Base-by-base conservation (phyloP, 2,113 vertebrate genomes). In the Vulpes ferrilata region DNA sequence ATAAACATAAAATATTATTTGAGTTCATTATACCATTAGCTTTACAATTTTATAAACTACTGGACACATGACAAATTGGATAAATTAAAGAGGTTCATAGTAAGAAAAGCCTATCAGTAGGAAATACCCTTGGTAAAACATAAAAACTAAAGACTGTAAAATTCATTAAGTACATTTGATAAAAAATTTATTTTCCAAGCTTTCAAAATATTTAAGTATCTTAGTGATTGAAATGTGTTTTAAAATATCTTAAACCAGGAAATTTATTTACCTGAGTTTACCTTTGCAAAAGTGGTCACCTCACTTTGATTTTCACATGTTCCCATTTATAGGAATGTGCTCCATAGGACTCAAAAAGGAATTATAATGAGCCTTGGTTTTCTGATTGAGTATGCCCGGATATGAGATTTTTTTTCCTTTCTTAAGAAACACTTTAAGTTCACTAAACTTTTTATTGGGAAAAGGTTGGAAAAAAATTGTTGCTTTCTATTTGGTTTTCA, bases 1-100 rank as follows among this genome's bases (percentile, higher is more conserved):
- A 92, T n/a, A 97, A 95, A 93, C 92, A 83, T 69, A 57, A 95
- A 93, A 86, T 88, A 92, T 85, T 90, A 95, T 96, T 83, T 96
- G 35, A 51, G 16, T 91, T 96, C 95, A 16, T 93, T 96, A 62
- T 74, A 60, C 27, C 48, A 93, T 90, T 96, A 95, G 59, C 80
- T 92, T 98, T 96, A 97, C 96, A 95, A 51, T 95, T 95, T 93
- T 90, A 97, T 96, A 90, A 96, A 97, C 35, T 51, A 88, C 19
- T 60, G 60, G 93, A 82, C 48, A 94, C 7, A 6, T 88, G 65
- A 53, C 38, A 88, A 88, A 74, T 67, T 65, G 69, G 73, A 25
- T 83, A 92, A 64, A 27, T 65, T 95, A 94, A 79, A 23, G n/a
- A 83, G 12, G 3, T 38, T 92, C 71, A 71, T 87, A 88, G 11